Percentiles rank a stretch among this genome's conserved stretches.
Evolutionary conservation across 2,113 vertebrate species (phyloP).

Genomic region (Brachyhypopomus occidentalis): DNA sequence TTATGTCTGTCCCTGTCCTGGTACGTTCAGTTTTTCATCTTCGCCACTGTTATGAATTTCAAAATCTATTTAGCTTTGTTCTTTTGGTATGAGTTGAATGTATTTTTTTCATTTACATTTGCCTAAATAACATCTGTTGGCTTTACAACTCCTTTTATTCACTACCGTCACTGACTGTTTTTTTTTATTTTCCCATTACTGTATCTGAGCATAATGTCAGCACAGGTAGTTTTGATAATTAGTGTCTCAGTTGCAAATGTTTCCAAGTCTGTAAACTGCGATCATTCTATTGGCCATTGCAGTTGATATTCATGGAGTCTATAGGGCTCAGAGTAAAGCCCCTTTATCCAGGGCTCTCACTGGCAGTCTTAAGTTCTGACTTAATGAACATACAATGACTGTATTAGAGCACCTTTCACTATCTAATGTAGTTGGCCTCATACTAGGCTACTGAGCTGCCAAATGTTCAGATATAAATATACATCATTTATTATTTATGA

Average conservation of each 20-base stretch:
- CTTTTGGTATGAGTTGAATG: too few species aligned
- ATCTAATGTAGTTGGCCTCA: conserved; percentile 50
- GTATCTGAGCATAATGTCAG: conserved; percentile 24
- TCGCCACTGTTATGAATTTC: too few species aligned
- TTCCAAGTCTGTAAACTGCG: conserved; percentile 28
- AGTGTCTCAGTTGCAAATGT: conserved; percentile 37
- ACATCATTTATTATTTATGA: conserved; percentile 10
- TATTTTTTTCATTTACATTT: neutral
- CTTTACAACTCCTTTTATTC: neutral
- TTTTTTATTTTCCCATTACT: conserved; percentile 14
- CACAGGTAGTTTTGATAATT: conserved; percentile 28
- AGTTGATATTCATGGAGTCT: conserved; percentile 46
- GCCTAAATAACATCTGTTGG: neutral
- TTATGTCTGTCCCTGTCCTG: too few species aligned
- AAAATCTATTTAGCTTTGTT: too few species aligned
- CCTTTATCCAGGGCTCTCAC: conserved; percentile 43
- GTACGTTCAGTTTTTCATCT: too few species aligned
- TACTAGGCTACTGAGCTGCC: conserved; percentile 43
- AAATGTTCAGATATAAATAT: conserved; percentile 28
- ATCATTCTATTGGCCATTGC: conserved; percentile 53
- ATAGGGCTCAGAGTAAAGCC: conserved; percentile 12
- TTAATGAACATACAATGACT: conserved; percentile 55
- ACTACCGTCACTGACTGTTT: neutral
- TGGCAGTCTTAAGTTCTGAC: conserved; percentile 56
- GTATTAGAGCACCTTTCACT: conserved; percentile 48